phyloP scores from a whole-genome alignment of 2,888 invertebrate genomes.

The Cosmopolites sordidus region DNA sequence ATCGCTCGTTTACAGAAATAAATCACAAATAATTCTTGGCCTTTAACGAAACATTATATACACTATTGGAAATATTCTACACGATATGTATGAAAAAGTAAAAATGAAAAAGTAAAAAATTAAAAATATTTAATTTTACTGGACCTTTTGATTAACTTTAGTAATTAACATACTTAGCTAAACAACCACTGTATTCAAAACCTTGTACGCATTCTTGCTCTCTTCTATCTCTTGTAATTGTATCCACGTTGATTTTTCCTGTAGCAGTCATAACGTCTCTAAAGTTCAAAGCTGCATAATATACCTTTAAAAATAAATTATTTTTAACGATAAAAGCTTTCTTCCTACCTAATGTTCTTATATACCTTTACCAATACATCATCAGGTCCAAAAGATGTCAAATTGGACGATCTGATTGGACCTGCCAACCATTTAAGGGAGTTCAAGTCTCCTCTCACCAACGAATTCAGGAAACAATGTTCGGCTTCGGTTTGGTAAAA shows the following conservation, averaged over 20 bases:
- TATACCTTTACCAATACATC: background rate
- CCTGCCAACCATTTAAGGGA: constrained; percentile 83
- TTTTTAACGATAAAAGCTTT: background rate
- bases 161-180: background rate
- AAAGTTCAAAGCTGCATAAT: constrained; percentile 85
- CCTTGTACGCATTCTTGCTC: constrained; percentile 65
- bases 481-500: constrained; percentile 49
- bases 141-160: too few relatives aligned
- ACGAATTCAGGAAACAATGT: constrained; percentile 74
- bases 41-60: too few relatives aligned
- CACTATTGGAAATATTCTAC: too few relatives aligned
- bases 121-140: too few relatives aligned
- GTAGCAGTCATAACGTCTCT: constrained; percentile 92
- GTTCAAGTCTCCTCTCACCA: constrained; percentile 80
- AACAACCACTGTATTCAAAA: constrained; percentile 62
- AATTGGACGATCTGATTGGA: constrained; percentile 32
- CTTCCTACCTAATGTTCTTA: background rate
- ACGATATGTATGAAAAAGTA: too few relatives aligned
- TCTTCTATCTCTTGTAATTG: constrained; percentile 64
- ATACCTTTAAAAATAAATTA: constrained; percentile 33
- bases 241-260: constrained; percentile 81
- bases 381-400: background rate
- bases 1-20: too few relatives aligned
- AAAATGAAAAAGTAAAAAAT: too few relatives aligned
- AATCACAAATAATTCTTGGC: too few relatives aligned